Evolutionary conservation across 2,797 vertebrate species (phyloP).

Genomic region (Pipistrellus kuhlii): DNA sequence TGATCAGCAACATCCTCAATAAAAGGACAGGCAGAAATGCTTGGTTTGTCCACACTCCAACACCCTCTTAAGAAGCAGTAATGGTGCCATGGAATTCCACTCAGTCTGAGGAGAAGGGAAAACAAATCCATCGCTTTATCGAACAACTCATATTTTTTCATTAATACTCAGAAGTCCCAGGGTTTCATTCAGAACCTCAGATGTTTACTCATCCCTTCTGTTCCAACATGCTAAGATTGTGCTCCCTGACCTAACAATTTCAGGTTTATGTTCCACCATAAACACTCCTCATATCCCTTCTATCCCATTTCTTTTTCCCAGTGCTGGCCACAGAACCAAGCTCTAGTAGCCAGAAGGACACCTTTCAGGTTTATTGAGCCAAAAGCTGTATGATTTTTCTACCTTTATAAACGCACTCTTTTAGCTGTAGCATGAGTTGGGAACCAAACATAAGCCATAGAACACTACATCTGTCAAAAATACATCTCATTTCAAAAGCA

Average conservation of each 20-base stretch:
- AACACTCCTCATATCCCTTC: neutral
- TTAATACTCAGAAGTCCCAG: neutral
- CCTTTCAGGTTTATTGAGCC: neutral
- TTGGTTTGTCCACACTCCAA: slow-evolving; percentile 3
- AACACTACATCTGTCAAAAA: slow-evolving; percentile 44
- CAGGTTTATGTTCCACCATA: neutral
- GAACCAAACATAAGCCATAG: slow-evolving; percentile 23
- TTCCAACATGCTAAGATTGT: neutral
- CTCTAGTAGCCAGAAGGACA: neutral
- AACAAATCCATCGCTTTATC: neutral
- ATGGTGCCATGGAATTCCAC: neutral
- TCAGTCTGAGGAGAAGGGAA: neutral
- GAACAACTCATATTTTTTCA: slow-evolving; percentile 6
- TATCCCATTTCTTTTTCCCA: slow-evolving; percentile 16
- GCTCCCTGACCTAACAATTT: neutral
- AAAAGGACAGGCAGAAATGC: slow-evolving; percentile 17
- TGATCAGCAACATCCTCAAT: slow-evolving; percentile 35
- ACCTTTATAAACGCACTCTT: slow-evolving; percentile 24
- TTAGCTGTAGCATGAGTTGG: neutral
- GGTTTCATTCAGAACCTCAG: slow-evolving; percentile 26
- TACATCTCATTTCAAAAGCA: slow-evolving; percentile 31
- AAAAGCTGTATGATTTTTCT: slow-evolving; percentile 7
- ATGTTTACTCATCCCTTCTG: neutral
- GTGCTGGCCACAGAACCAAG: neutral
- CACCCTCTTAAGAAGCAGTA: neutral